These are phyloP conservation scores for Caradrina clavipalpis DNA, from an alignment of 2,888 invertebrate genomes.

Conservation along the genomic window DNA sequence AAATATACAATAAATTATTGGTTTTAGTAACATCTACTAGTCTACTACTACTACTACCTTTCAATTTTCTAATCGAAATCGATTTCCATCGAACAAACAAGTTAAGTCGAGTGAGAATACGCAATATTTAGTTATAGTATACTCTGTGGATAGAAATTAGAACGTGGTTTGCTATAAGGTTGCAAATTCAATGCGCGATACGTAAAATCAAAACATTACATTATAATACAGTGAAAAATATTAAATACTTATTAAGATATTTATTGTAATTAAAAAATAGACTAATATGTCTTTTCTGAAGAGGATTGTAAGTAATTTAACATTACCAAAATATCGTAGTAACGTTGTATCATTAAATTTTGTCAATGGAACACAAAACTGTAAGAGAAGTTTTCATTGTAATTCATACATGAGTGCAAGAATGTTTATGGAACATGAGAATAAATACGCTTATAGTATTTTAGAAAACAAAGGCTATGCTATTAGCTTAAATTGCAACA, in stretches of 20 bases:
- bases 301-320: slow-evolving; percentile 62
- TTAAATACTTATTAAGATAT: too few species aligned
- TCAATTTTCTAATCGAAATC: too few species aligned
- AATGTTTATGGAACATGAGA: slow-evolving; percentile 85
- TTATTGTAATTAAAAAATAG: neutral
- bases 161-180: too few species aligned
- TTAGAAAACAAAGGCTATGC: slow-evolving; percentile 82
- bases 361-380: slow-evolving; percentile 53
- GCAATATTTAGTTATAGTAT: too few species aligned
- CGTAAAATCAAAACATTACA: neutral
- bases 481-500: slow-evolving; percentile 63
- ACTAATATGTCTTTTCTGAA: slow-evolving; percentile 59
- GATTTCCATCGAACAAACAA: too few species aligned
- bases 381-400: slow-evolving; percentile 67
- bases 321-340: slow-evolving; percentile 43
- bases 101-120: too few species aligned
- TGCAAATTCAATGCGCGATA: too few species aligned
- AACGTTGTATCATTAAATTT: slow-evolving; percentile 39
- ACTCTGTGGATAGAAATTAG: too few species aligned
- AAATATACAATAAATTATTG: too few species aligned
- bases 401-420: slow-evolving; percentile 69
- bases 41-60: too few species aligned
- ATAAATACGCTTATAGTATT: slow-evolving; percentile 81
- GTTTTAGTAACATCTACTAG: too few species aligned
- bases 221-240: too few species aligned